A percentile compares a stretch with the other conserved stretches of the same genome.
These are phyloP conservation scores for Mustela nigripes DNA, from an alignment of 2,113 vertebrate species.

Conservation along the genomic window DNA sequence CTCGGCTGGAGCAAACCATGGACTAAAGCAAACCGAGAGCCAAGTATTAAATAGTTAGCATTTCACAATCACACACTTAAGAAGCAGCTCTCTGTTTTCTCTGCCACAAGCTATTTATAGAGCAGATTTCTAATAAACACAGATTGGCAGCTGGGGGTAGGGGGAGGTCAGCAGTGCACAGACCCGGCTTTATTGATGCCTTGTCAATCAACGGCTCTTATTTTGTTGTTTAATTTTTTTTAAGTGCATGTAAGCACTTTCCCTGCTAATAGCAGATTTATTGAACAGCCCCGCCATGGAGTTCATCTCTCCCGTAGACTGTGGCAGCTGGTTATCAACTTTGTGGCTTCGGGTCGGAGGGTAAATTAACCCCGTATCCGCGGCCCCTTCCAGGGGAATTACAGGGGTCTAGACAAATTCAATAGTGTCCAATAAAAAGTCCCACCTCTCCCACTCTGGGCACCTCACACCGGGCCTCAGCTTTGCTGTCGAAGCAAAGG, in stretches of 20 bases:
- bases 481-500: slow-evolving; percentile 68
- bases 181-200: slow-evolving; percentile 89
- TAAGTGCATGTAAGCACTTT: slow-evolving; percentile 91
- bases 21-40: slow-evolving; percentile 81
- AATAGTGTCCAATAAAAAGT: slow-evolving; percentile 87
- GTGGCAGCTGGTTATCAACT: slow-evolving; percentile 91
- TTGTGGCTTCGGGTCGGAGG: slow-evolving; percentile 87
- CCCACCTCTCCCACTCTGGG: slow-evolving; percentile 43
- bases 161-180: slow-evolving; percentile 88
- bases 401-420: slow-evolving; percentile 86
- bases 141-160: slow-evolving; percentile 86
- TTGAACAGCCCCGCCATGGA: slow-evolving; percentile 88
- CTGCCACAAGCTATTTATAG: slow-evolving; percentile 87
- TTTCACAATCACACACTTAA: slow-evolving; percentile 81
- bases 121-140: slow-evolving; percentile 91
- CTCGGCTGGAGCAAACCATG: slow-evolving; percentile 35
- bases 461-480: slow-evolving; percentile 47
- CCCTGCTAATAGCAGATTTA: slow-evolving; percentile 89
- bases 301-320: slow-evolving; percentile 86
- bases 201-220: slow-evolving; percentile 91
- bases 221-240: slow-evolving; percentile 88
- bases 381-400: slow-evolving; percentile 87
- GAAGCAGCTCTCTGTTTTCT: slow-evolving; percentile 81
- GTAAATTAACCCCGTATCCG: slow-evolving; percentile 88
- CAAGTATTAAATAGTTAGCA: slow-evolving; percentile 79